Conservation (phyloP, 2,888 invertebrate genomes). For the Noctua pronuba region DNA sequence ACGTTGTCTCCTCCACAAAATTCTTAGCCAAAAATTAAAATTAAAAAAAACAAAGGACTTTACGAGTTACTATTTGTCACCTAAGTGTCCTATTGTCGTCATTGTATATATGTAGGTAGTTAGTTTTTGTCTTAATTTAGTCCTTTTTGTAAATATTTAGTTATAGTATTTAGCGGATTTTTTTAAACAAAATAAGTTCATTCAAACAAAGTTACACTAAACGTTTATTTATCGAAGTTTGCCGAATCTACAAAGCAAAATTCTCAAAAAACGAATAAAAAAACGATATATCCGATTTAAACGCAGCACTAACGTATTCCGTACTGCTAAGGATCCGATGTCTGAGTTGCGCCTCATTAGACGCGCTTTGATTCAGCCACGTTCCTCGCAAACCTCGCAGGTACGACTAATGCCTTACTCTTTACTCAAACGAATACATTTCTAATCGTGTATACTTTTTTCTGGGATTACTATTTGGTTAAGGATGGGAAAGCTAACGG, state of each 20-base stretch:
- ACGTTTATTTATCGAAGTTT: background rate
- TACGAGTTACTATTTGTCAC: background rate
- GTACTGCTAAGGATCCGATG: constrained; percentile 74
- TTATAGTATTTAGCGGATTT: background rate
- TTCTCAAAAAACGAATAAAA: background rate
- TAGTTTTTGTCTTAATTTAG: background rate
- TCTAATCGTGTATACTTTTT: constrained; percentile 69
- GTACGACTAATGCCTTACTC: constrained; percentile 76
- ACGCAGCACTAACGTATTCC: constrained; percentile 67
- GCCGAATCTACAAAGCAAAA: background rate
- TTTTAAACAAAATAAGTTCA: background rate
- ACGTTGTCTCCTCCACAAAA: too few species aligned
- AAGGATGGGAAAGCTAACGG: background rate
- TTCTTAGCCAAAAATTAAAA: background rate
- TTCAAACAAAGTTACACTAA: background rate
- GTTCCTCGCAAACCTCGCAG: constrained; percentile 73
- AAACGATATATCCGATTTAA: constrained; percentile 8
- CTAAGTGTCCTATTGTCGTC: background rate
- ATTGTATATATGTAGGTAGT: background rate
- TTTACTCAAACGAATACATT: constrained; percentile 71
- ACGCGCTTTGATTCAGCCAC: constrained; percentile 78
- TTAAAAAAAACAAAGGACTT: background rate
- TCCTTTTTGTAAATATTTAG: background rate
- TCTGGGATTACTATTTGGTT: constrained; percentile 35
- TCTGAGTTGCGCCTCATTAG: constrained; percentile 82